These are phyloP conservation scores for Dinocampus coccinellae DNA, from an alignment of 2,888 invertebrate species.

Conservation along the genomic window DNA sequence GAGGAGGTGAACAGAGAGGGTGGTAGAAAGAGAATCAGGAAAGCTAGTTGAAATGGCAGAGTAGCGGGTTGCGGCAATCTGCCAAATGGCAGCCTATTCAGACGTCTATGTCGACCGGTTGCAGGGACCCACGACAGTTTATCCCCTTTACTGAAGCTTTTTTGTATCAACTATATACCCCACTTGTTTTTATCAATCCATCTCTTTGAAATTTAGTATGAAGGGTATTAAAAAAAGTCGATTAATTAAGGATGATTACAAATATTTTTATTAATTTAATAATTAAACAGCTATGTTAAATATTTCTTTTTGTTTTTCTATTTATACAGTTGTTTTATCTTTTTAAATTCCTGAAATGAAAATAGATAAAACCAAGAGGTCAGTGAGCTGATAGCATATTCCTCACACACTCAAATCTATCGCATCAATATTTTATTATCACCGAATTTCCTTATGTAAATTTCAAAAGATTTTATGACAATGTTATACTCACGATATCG, in stretches of 20 bases:
- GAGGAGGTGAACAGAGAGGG: slow-evolving; percentile 38
- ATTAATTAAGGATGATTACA: slow-evolving; percentile 22
- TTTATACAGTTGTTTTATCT: neutral
- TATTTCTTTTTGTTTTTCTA: neutral
- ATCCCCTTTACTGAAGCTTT: slow-evolving; percentile 20
- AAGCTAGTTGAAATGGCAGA: slow-evolving; percentile 24
- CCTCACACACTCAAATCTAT: slow-evolving; percentile 39
- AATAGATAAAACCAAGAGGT: slow-evolving; percentile 30
- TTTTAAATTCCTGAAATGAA: neutral
- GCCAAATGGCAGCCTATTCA: slow-evolving; percentile 64
- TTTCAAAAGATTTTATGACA: slow-evolving; percentile 63
- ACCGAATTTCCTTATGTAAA: slow-evolving; percentile 62
- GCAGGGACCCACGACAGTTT: slow-evolving; percentile 36
- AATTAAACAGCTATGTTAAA: neutral
- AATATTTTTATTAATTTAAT: slow-evolving; percentile 13
- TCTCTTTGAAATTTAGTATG: slow-evolving; percentile 8
- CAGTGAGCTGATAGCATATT: slow-evolving; percentile 29
- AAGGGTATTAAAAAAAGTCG: slow-evolving; percentile 2
- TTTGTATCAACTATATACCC: neutral
- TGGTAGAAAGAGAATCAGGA: slow-evolving; percentile 32
- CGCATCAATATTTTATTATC: slow-evolving; percentile 52
- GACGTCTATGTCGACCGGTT: slow-evolving; percentile 48
- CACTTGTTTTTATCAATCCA: neutral
- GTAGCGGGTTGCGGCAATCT: slow-evolving; percentile 56
- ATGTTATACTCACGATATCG: slow-evolving; percentile 62